A percentile compares a stretch with the other conserved stretches of the same genome.
Evolutionary conservation across 2,888 invertebrate genomes (phyloP).

Genomic region (Listrodromus nycthemerus): DNA sequence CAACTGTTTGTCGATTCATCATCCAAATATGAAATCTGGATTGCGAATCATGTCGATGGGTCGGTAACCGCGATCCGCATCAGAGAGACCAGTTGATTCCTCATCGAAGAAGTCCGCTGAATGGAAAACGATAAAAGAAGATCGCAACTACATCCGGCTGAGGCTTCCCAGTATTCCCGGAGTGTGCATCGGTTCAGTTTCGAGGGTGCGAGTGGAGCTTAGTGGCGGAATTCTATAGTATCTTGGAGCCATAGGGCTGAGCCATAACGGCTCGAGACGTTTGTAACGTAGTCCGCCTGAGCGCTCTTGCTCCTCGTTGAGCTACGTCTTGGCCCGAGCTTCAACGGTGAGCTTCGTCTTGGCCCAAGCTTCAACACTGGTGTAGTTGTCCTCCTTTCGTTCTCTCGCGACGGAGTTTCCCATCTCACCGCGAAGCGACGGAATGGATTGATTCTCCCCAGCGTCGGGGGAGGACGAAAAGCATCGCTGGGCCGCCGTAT

Average conservation of each 20-base stretch:
- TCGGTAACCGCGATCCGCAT: too few relatives aligned
- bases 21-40: too few relatives aligned
- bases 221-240: conserved; percentile 9
- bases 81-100: too few relatives aligned
- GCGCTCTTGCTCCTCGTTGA: not conserved
- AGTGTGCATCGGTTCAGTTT: not conserved
- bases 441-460: conserved; percentile 58
- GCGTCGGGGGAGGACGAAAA: conserved; percentile 5
- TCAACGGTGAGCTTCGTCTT: not conserved
- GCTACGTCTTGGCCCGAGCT: not conserved
- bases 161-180: not conserved
- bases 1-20: too few relatives aligned
- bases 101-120: too few relatives aligned
- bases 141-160: not conserved
- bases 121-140: not conserved
- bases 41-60: too few relatives aligned
- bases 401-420: conserved; percentile 21
- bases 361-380: conserved; percentile 1
- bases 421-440: conserved; percentile 42
- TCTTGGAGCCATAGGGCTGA: not conserved
- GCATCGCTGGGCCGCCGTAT: not conserved
- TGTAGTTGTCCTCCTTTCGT: conserved; percentile 30
- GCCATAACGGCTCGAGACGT: conserved; percentile 16
- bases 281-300: conserved; percentile 3
- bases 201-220: not conserved